Base-by-base conservation (phyloP, 2,113 vertebrate genomes). In the Prochilodus magdalenae region DNA sequence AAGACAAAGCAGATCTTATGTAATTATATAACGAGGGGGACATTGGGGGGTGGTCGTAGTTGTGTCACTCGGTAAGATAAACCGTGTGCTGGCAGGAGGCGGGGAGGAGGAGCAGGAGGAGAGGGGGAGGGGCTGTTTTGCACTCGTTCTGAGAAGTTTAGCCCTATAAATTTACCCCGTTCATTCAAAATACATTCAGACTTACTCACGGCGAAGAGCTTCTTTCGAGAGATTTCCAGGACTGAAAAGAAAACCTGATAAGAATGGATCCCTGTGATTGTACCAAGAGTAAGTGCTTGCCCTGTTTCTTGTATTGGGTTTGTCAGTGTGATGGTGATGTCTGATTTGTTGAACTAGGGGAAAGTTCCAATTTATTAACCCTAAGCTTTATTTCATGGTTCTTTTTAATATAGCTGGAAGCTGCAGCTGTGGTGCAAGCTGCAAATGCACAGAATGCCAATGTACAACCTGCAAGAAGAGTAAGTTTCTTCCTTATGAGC, bases 391-490 rank as follows among this genome's bases (percentile, higher is more conserved):
- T 55, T 7, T 36, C 0, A 0, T 51, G 49, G 4, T 22, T 18
- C 2, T 11, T 60, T 26, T 5, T 47, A 47, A 87, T 83, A 1
- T 44, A 97, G 96, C 91, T 88, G 95, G 94, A 84, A 90, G 89
- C 73, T 97, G 96, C 88, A 95, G 79, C 81, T 97, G 96, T 1
- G 95, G 91, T 8, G 88, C 86, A 79, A 94, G 92, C 83, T 97
- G 96, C 91, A 92, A 92, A 13, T 97, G 96, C 77, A 94, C 91
- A 6, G 93, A 96, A 81, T 97, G 96, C 81, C 90, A 94, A 79
- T 97, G 96, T 88, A 94, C 91, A 2, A 89, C 89, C 0, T 97
- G 96, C 92, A 94, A 95, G 87, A 96, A 95, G 80, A 95, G 95
- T 96, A 70, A 94, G 95, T 91, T 11, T 22, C 20, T 63, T 33